phyloP scores from a whole-genome alignment of 1,140 invertebrate genomes.

The Cotesia glomerata region DNA sequence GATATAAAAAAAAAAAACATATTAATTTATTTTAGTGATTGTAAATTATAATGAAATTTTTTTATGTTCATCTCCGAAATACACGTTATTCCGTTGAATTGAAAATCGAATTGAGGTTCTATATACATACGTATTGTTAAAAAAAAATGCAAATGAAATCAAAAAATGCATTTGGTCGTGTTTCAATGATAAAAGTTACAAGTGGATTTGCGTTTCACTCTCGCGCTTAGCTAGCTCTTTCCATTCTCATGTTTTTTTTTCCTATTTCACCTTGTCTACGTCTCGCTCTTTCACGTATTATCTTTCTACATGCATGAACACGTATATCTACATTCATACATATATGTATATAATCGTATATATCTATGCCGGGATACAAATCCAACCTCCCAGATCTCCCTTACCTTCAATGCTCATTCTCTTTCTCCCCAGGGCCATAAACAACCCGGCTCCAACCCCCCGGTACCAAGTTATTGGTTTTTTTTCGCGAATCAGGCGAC shows the following conservation, averaged over 20 bases:
- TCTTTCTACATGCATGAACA: neutral
- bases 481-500: slow-evolving; percentile 37
- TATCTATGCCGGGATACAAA: too few species aligned
- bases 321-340: neutral
- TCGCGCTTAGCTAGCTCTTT: slow-evolving; percentile 7
- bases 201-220: slow-evolving; percentile 22
- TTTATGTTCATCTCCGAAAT: neutral
- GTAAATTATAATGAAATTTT: neutral
- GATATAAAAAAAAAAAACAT: too few species aligned
- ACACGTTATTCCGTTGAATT: neutral
- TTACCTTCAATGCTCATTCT: slow-evolving; percentile 3
- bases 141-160: slow-evolving; percentile 26
- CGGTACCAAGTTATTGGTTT: slow-evolving; percentile 27
- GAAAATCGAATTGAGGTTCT: neutral
- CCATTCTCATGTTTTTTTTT: neutral
- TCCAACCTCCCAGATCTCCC: neutral
- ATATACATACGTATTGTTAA: slow-evolving; percentile 9
- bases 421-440: slow-evolving; percentile 23
- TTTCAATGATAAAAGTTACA: slow-evolving; percentile 24
- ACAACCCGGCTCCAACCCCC: slow-evolving; percentile 18
- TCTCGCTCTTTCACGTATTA: neutral
- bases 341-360: too few species aligned
- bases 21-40: neutral
- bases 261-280: slow-evolving; percentile 15
- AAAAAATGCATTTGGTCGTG: slow-evolving; percentile 20